These are phyloP conservation scores for Myripristis murdjan DNA, from an alignment of 2,797 vertebrate species.

Conservation along the genomic window DNA sequence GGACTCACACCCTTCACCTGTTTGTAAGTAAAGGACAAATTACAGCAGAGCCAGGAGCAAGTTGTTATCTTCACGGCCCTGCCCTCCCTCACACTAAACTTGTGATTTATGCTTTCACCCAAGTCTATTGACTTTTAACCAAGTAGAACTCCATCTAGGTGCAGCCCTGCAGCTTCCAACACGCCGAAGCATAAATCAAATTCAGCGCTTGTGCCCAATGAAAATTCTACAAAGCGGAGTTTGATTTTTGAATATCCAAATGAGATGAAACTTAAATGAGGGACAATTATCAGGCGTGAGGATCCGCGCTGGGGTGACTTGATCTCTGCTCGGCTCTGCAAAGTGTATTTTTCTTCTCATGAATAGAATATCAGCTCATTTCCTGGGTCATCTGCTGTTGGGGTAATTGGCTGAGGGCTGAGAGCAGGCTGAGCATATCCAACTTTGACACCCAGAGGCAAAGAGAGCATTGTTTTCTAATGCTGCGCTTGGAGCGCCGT, in stretches of 20 bases:
- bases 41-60: conserved; percentile 6
- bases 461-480: neutral
- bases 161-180: neutral
- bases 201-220: conserved; percentile 6
- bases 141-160: neutral
- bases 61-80: conserved; percentile 8
- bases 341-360: conserved; percentile 72
- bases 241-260: conserved; percentile 54
- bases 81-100: neutral
- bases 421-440: conserved; percentile 30
- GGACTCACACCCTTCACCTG: conserved; percentile 30
- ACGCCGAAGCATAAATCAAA: conserved; percentile 51
- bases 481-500: neutral
- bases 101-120: conserved; percentile 32
- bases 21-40: conserved; percentile 21
- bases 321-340: conserved; percentile 54
- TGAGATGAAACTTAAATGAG: conserved; percentile 72
- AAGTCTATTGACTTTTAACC: conserved; percentile 44
- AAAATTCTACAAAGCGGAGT: conserved; percentile 11
- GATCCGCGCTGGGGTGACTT: conserved; percentile 42
- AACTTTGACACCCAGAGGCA: conserved; percentile 15
- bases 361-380: conserved; percentile 76
- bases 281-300: conserved; percentile 54
- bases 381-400: conserved; percentile 72
- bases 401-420: conserved; percentile 60